Evolutionary conservation across 2,113 vertebrate species (phyloP).

Genomic region (Hydrolagus affinis): DNA sequence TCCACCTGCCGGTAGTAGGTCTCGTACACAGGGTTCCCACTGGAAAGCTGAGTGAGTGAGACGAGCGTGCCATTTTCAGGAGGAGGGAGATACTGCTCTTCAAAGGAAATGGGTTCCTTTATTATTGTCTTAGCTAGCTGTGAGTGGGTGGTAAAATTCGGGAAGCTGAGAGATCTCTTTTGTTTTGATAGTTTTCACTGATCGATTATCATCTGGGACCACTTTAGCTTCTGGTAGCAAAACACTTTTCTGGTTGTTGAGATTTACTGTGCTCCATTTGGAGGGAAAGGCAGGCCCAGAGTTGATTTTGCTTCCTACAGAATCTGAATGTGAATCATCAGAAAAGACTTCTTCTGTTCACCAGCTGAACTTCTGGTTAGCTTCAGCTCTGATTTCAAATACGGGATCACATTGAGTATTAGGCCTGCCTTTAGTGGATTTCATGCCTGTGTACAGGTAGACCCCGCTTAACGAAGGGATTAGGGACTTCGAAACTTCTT

Average conservation of each 20-base stretch:
- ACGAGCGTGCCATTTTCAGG: too few species aligned
- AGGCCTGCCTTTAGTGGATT: background rate
- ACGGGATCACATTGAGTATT: background rate
- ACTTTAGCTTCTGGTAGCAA: too few species aligned
- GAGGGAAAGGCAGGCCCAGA: too few species aligned
- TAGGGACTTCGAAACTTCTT: too few species aligned
- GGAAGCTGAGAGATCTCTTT: background rate
- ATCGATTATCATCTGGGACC: background rate
- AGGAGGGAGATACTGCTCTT: background rate
- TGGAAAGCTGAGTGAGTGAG: too few species aligned
- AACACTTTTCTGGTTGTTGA: background rate
- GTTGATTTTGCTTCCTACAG: too few species aligned
- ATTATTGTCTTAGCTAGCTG: background rate
- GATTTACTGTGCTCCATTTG: too few species aligned
- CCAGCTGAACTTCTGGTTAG: conserved; percentile 17
- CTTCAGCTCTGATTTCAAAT: background rate
- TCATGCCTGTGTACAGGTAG: conserved; percentile 53
- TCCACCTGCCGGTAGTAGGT: too few species aligned
- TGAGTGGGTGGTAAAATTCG: background rate
- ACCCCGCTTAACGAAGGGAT: too few species aligned
- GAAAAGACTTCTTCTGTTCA: conserved; percentile 16
- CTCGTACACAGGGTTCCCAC: too few species aligned
- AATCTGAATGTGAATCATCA: background rate
- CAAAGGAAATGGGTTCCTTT: background rate
- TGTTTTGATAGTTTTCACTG: background rate